Evolutionary conservation across 2,888 invertebrate species (phyloP).

Genomic region (Liodrosophila aerea): DNA sequence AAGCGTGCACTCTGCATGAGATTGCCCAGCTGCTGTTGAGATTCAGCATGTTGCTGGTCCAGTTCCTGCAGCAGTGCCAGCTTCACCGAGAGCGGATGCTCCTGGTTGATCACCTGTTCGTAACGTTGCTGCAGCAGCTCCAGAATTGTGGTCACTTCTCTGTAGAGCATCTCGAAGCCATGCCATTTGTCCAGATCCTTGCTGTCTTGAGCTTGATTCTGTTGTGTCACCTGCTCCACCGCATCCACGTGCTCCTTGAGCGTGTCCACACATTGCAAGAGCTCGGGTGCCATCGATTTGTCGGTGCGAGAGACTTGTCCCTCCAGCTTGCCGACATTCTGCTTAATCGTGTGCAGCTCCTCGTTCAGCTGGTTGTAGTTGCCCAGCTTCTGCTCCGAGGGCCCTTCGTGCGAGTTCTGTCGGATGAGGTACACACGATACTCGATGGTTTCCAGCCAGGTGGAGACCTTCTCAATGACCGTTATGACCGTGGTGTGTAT

Average conservation of each 20-base stretch:
- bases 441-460: slow-evolving; percentile 93
- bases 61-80: slow-evolving; percentile 88
- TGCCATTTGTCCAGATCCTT: slow-evolving; percentile 88
- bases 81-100: slow-evolving; percentile 87
- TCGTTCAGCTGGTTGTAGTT: slow-evolving; percentile 86
- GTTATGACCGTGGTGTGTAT: slow-evolving; percentile 88
- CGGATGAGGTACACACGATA: slow-evolving; percentile 87
- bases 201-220: slow-evolving; percentile 84
- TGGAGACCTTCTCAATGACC: slow-evolving; percentile 91
- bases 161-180: slow-evolving; percentile 86
- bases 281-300: slow-evolving; percentile 80
- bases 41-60: slow-evolving; percentile 86
- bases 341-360: slow-evolving; percentile 87
- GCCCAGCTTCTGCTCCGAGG: slow-evolving; percentile 85
- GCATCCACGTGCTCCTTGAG: slow-evolving; percentile 87
- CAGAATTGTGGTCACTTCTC: slow-evolving; percentile 81
- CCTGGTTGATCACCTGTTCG: slow-evolving; percentile 81
- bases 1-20: slow-evolving; percentile 86
- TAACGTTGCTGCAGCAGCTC: slow-evolving; percentile 77
- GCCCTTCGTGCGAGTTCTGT: slow-evolving; percentile 84
- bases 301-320: slow-evolving; percentile 84
- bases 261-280: slow-evolving; percentile 85
- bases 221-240: slow-evolving; percentile 87
- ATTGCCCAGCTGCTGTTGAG: slow-evolving; percentile 85
- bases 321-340: slow-evolving; percentile 86